Conservation (phyloP, 2,797 vertebrate species). For the Rhinoraja longicauda region DNA sequence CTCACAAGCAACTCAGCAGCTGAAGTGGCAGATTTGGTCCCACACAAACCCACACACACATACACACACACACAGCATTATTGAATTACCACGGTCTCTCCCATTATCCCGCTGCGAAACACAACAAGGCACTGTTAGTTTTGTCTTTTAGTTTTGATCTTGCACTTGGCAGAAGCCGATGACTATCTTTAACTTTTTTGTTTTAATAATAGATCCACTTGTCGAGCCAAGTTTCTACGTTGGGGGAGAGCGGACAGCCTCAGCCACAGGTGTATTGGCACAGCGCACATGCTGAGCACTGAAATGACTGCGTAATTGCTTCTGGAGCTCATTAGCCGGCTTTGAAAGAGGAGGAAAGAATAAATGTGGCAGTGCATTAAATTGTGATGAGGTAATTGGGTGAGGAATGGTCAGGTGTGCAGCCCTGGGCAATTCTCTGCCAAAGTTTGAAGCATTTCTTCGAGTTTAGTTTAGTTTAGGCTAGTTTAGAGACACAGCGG, state of each 20-base stretch:
- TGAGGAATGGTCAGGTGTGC: conserved; percentile 52
- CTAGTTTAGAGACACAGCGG: too few relatives aligned
- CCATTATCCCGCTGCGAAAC: not conserved
- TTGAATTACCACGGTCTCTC: not conserved
- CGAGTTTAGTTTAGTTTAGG: not conserved
- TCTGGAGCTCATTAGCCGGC: conserved; percentile 56
- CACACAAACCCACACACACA: not conserved
- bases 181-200: not conserved
- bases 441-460: conserved; percentile 51
- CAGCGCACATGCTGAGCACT: not conserved
- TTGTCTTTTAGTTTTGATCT: not conserved
- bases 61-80: not conserved
- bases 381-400: conserved; percentile 53
- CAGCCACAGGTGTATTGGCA: conserved; percentile 51
- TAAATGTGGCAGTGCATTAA: conserved; percentile 55
- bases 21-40: not conserved
- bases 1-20: not conserved
- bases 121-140: not conserved
- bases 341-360: conserved; percentile 51
- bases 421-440: conserved; percentile 52
- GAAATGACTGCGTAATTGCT: conserved; percentile 49
- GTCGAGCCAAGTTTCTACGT: not conserved
- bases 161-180: not conserved
- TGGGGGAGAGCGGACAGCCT: conserved; percentile 48
- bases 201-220: not conserved